Evolutionary conservation across 2,888 invertebrate genomes (phyloP), one percentile per base, ranked within the genome.

Genomic region (Drosophila neotestacea): DNA sequence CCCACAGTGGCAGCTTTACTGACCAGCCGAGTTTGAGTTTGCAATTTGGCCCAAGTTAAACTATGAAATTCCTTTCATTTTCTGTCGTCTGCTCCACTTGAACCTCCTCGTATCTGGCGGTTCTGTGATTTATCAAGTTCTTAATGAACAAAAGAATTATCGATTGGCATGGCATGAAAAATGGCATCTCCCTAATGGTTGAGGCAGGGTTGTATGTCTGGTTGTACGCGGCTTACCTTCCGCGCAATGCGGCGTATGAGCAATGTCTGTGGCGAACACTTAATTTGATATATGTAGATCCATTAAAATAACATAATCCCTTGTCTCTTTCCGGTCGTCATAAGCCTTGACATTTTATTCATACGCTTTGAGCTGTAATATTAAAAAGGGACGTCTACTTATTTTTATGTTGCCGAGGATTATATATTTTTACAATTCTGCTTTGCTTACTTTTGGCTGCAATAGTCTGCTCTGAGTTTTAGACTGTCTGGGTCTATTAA

Each of bases 121-220:
- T 60, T 28, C 73, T 67, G 81, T 85, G 84, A 85, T 85, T 85
- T 85, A 85, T 85, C 78, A 86, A 85, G 84, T 88, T 74, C 84
- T 85, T 86, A 85, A 85, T 85, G 87, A 88, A 85, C 84, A 85
- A 88, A 86, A 84, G 89, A 86, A 88, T 81, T 88, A 85, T 85
- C 89, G 84, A 85, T 85, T 88, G 86, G 74, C 69, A 55, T 60
- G 64, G 58, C 78, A 84, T 85, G 84, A 84, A 80, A 84, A 86
- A 86, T 86, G 66, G 77, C 68, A 68, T 47, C 50, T 51, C 59
- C 13, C 13, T 10, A 10, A 9, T 46, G 16, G 10, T 51, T 39
- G 27, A 13, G 32, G 22, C n/a, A 9, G 22, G n/a, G 30, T 36
- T 56, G 62, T 62, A 44, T 62, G 46, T 27, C 38, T 32, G 13